Conservation (phyloP, 2,113 vertebrate genomes). For the Ammospiza nelsoni region DNA sequence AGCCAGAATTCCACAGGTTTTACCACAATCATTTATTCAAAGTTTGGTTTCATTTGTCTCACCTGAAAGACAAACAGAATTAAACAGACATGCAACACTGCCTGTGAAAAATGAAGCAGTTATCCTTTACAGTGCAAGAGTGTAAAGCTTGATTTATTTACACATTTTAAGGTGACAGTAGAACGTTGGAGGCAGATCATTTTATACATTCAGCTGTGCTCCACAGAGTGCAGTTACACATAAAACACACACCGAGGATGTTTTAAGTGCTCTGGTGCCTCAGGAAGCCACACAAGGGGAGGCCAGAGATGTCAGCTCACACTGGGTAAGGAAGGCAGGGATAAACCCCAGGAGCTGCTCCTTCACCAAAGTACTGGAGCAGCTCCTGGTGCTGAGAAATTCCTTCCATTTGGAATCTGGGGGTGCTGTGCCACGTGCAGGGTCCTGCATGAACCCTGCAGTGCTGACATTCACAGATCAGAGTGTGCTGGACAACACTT, state of each 20-base stretch:
- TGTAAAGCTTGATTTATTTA: slow-evolving; percentile 48
- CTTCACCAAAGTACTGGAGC: background rate
- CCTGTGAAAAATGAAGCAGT: slow-evolving; percentile 38
- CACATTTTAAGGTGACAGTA: background rate
- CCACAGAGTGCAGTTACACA: background rate
- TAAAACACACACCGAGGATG: background rate
- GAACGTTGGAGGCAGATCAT: background rate
- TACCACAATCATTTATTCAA: slow-evolving; percentile 22
- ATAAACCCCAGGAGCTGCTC: background rate
- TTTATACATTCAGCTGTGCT: slow-evolving; percentile 17
- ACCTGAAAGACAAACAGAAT: slow-evolving; percentile 21
- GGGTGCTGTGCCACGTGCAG: background rate
- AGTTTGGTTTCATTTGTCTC: slow-evolving; percentile 32
- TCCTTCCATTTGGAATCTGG: background rate
- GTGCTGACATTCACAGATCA: background rate
- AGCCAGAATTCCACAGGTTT: background rate
- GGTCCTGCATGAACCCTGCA: background rate
- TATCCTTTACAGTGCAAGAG: background rate
- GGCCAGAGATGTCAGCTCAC: background rate
- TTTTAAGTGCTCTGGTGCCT: slow-evolving; percentile 32
- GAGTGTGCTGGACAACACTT: background rate
- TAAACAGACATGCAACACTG: slow-evolving; percentile 3
- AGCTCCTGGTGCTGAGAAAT: background rate
- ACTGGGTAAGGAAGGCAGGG: background rate
- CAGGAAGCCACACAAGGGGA: background rate